Conservation (phyloP, 2,113 vertebrate species). For the Oncorhynchus masou region DNA sequence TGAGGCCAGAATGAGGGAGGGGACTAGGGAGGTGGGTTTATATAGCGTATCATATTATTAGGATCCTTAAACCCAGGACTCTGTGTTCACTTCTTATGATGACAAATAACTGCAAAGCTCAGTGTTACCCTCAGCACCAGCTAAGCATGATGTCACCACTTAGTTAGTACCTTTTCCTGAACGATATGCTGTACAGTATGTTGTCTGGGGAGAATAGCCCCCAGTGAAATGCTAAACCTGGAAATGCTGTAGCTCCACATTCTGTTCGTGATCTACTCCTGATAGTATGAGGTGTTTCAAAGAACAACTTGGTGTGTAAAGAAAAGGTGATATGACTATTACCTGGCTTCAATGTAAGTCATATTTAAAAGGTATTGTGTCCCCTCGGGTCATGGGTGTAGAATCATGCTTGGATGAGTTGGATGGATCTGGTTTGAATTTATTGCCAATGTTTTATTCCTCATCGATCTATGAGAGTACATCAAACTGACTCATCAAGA, state of each 20-base stretch:
- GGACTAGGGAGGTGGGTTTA: not conserved
- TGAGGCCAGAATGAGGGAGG: not conserved
- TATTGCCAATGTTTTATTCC: not conserved
- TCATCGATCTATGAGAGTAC: not conserved
- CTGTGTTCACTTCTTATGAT: not conserved
- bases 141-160: constrained; percentile 31
- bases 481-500: not conserved
- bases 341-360: not conserved
- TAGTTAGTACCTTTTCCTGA: not conserved
- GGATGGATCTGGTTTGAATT: not conserved
- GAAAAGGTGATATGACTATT: not conserved
- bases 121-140: not conserved
- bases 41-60: not conserved
- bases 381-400: not conserved
- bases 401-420: not conserved
- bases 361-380: not conserved
- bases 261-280: constrained; percentile 25
- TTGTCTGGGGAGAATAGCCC: not conserved
- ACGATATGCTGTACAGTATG: not conserved
- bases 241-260: constrained; percentile 33
- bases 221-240: constrained; percentile 1
- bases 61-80: not conserved
- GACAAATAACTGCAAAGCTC: not conserved
- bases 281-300: not conserved
- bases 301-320: not conserved